phyloP scores from a whole-genome alignment of 2,797 vertebrate genomes.

The Sebastes melanostomus region DNA sequence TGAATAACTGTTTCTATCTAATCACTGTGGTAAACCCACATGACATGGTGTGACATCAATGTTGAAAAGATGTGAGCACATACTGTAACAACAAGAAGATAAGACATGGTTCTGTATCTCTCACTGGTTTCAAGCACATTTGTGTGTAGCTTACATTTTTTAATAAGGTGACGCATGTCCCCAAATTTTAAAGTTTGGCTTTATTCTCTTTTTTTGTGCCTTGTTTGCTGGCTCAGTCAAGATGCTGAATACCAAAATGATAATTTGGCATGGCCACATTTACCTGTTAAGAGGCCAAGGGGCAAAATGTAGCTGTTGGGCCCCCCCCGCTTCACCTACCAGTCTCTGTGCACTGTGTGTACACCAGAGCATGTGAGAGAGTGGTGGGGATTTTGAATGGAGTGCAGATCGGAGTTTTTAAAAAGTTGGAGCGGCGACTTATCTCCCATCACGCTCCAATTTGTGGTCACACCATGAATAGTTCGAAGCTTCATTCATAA shows the following conservation, averaged over 20 bases:
- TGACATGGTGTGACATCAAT: not conserved
- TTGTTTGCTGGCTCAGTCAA: not conserved
- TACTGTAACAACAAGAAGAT: not conserved
- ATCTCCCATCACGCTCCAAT: not conserved
- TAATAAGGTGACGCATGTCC: not conserved
- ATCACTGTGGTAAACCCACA: not conserved
- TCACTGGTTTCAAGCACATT: not conserved
- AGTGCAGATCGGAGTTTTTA: not conserved
- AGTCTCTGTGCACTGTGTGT: not conserved
- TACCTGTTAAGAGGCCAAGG: not conserved
- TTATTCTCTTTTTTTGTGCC: not conserved
- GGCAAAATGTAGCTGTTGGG: not conserved
- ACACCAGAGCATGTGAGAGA: not conserved
- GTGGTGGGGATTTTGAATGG: not conserved
- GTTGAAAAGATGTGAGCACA: not conserved
- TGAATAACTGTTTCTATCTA: not conserved
- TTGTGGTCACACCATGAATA: not conserved
- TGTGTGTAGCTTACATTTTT: not conserved
- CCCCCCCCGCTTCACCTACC: not conserved
- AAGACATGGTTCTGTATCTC: not conserved
- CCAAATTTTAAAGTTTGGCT: not conserved
- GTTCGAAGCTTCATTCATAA: not conserved
- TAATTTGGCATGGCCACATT: not conserved
- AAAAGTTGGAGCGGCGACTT: not conserved
- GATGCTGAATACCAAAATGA: not conserved